Evolutionary conservation across 2,797 vertebrate species (phyloP), one percentile per base, ranked within the genome.

Genomic region (Cossypha dichroa): DNA sequence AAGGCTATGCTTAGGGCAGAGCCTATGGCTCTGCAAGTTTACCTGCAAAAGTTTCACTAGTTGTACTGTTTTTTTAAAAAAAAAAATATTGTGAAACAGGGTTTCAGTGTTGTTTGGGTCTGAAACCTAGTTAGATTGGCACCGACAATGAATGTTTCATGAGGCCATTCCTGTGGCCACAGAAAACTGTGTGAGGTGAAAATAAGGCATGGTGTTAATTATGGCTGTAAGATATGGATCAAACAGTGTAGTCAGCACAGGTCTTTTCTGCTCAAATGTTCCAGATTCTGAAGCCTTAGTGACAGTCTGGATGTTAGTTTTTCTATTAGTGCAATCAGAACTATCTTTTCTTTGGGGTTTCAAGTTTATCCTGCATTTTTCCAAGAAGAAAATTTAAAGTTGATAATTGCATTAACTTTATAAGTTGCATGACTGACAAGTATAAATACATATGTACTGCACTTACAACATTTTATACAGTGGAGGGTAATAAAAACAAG

Each of bases 181-280:
- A 69, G 34, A 88, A 91, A 92, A 33, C 12, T 55, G 7, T 41
- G 33, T 52, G 19, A 38, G 8, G 15, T 88, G 21, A 95, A 90
- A 94, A 74, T 60, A 49, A 78, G 41, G 9, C 23, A 54, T 29
- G 25, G 11, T 72, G 41, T 88, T 86, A 81, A 75, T 86, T 75
- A 84, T 43, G 28, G 5, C 49, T 36, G 6, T 72, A 58, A 78
- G 46, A 62, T 76, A 93, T 3, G 5, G 48, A 90, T 88, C 38
- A 81, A 93, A 25, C 2, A 21, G 2, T 49, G 5, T 10, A 41
- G 60, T 63, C 60, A 77, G 13, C 13, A 45, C 7, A 77, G 26
- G 6, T 45, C 10, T 15, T 67, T 90, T 88, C 18, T 70, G 17
- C 18, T 52, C 29, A 81, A 49, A 10, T 40, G 5, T 26, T 86